phyloP scores from a whole-genome alignment of 2,888 invertebrate genomes.

The Macrosiphum euphorbiae region DNA sequence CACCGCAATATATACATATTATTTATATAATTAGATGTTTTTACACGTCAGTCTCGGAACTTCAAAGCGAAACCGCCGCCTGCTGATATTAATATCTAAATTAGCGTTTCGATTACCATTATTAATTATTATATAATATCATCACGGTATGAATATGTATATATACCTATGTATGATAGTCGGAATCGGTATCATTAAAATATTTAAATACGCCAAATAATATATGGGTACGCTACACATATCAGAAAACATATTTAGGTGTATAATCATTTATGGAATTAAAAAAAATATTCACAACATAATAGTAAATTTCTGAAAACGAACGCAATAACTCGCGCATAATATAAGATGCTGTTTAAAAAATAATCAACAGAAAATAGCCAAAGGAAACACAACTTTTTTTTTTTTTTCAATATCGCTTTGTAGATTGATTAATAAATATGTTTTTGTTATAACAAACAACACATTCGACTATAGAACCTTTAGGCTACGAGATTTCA shows the following conservation, averaged over 20 bases:
- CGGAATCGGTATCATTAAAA: not conserved
- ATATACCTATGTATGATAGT: not conserved
- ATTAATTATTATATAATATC: not conserved
- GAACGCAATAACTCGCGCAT: not conserved
- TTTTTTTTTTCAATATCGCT: not conserved
- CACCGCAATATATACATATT: not conserved
- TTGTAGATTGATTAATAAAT: conserved; percentile 4
- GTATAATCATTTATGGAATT: not conserved
- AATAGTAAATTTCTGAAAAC: not conserved
- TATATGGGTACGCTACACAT: too few species aligned
- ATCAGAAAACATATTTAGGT: not conserved
- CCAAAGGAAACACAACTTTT: conserved; percentile 7
- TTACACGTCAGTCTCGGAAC: not conserved
- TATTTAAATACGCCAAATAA: not conserved
- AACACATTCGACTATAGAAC: not conserved
- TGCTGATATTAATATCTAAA: not conserved
- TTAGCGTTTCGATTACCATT: not conserved
- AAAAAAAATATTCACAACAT: not conserved
- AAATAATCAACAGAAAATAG: conserved; percentile 17
- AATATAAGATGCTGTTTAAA: not conserved
- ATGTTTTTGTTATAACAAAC: not conserved
- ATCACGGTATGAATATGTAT: not conserved
- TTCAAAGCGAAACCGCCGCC: not conserved
- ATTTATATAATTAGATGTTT: not conserved
- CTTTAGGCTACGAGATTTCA: conserved; percentile 22